Base-by-base conservation (phyloP, 2,113 vertebrate species). In the Chroicocephalus ridibundus region DNA sequence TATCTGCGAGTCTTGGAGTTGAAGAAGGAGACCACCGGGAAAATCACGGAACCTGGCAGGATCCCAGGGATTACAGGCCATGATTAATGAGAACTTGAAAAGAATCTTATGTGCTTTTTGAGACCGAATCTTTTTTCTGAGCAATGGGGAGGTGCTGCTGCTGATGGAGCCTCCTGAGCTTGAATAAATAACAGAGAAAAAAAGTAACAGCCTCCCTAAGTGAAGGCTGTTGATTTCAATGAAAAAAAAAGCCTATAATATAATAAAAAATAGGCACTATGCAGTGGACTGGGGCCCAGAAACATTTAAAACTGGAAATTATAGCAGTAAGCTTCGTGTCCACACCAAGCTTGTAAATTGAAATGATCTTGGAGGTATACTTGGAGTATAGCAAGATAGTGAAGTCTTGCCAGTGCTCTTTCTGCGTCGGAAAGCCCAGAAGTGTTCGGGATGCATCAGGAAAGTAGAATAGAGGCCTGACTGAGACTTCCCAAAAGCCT, bases 41-140 rank as follows among this genome's bases (percentile, higher is more conserved):
- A 94, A 89, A 89, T 20, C 5, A 4, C 34, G 82, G 68, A 87
- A 62, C 68, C 49, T 96, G 92, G 92, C 92, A 86, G 75, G 36
- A 65, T 96, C 62, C 82, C 94, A 92, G 85, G 79, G 88, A 79
- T 92, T 92, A 72, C 31, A 85, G 79, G 24, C 82, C 40, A 15
- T 86, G 95, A 96, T 95, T 94, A 90, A 96, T 82, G 88, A 90
- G 44, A 76, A 36, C 18, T 95, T 94, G 22, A 86, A 93, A 90
- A 86, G 44, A 94, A 61, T 94, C 71, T 88, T 72, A 65, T 32
- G 78, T 94, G 75, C 54, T 90, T 80, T 85, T 92, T 80, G 79
- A 81, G 83, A 42, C 31, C 13, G n/a, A 91, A 21, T 65, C 26
- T 65, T 83, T 81, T 88, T 36, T 36, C 40, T 68, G 58, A 76